Evolutionary conservation across 2,888 invertebrate genomes (phyloP).

Genomic region (Cerastis rubricosa): DNA sequence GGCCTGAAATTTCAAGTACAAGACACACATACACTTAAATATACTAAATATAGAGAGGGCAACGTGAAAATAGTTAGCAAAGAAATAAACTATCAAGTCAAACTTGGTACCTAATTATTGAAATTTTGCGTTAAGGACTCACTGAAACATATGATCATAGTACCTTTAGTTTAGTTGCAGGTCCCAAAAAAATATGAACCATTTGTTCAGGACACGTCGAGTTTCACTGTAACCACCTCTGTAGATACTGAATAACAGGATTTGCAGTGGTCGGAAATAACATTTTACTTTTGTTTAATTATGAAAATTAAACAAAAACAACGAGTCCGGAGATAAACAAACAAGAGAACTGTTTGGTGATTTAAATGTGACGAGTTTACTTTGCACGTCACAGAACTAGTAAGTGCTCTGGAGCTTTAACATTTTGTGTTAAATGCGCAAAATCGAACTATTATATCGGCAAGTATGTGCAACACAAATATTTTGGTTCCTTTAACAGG

Average conservation of each 20-base stretch:
- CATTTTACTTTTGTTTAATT: background rate
- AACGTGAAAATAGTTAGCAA: background rate
- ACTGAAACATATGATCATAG: background rate
- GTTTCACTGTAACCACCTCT: background rate
- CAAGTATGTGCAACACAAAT: background rate
- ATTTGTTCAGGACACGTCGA: background rate
- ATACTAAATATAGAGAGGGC: background rate
- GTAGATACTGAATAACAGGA: background rate
- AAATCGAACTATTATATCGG: background rate
- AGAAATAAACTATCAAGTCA: background rate
- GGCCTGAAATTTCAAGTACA: background rate
- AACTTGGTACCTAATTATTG: background rate
- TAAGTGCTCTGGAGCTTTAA: background rate
- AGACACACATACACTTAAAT: background rate
- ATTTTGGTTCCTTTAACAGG: background rate
- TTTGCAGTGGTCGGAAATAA: background rate
- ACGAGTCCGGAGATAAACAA: background rate
- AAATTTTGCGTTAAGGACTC: background rate
- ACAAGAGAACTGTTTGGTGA: background rate
- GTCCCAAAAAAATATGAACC: background rate
- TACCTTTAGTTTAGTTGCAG: no score
- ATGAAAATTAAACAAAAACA: background rate
- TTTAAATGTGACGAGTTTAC: background rate
- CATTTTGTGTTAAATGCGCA: background rate
- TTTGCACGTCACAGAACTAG: background rate